phyloP scores from a whole-genome alignment of 2,797 vertebrate genomes.

The Gymnothorax reevesii region DNA sequence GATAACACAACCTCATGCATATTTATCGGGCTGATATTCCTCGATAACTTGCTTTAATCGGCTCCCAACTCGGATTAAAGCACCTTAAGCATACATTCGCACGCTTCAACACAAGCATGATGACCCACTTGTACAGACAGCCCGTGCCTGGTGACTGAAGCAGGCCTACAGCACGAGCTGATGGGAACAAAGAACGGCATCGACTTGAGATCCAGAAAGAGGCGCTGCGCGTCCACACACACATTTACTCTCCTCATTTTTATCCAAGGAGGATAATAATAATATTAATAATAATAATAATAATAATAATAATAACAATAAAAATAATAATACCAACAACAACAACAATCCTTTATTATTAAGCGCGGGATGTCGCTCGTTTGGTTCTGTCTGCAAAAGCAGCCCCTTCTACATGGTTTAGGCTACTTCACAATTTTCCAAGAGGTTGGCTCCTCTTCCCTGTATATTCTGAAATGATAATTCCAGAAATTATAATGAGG shows the following conservation, averaged over 20 bases:
- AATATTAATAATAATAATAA: too few relatives aligned
- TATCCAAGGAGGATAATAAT: too few relatives aligned
- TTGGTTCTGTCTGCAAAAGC: background rate
- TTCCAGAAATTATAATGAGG: too few relatives aligned
- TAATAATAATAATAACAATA: too few relatives aligned
- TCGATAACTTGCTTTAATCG: conserved; percentile 28
- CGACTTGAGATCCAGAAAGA: background rate
- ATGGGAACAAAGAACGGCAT: background rate
- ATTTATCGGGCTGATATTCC: conserved; percentile 37
- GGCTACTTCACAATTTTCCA: background rate
- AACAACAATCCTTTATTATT: background rate
- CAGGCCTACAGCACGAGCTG: background rate
- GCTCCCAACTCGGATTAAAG: conserved; percentile 27
- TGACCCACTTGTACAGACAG: background rate
- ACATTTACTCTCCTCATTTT: background rate
- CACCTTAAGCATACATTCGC: conserved; percentile 13
- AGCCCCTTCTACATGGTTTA: background rate
- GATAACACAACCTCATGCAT: conserved; percentile 33
- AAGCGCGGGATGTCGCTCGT: background rate
- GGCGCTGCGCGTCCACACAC: background rate
- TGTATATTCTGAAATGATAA: too few relatives aligned
- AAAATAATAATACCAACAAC: too few relatives aligned
- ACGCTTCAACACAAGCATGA: conserved; percentile 23
- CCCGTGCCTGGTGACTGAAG: conserved; percentile 5
- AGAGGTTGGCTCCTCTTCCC: background rate